Conservation (phyloP, 2,888 invertebrate genomes). For the Troides aeacus region DNA sequence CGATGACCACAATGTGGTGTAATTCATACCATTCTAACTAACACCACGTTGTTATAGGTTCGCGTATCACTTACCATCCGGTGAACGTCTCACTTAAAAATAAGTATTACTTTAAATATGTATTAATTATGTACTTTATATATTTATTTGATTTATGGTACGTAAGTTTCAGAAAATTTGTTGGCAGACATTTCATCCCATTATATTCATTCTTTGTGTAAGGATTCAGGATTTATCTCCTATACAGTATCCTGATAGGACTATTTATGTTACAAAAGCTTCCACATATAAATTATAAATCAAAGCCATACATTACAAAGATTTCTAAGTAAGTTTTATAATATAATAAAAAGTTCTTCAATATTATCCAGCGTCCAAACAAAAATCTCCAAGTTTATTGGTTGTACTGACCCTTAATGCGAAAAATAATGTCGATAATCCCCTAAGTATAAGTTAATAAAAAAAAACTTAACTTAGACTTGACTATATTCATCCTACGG, state of each 20-base stretch:
- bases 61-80: too few species aligned
- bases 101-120: neutral
- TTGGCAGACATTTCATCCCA: too few species aligned
- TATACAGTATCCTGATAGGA: neutral
- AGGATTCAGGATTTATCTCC: too few species aligned
- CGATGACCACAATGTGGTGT: too few species aligned
- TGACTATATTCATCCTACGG: neutral
- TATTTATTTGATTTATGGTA: too few species aligned
- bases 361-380: conserved; percentile 9
- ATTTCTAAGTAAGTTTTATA: conserved; percentile 10
- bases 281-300: neutral
- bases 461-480: neutral
- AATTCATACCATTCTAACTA: too few species aligned
- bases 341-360: conserved; percentile 24
- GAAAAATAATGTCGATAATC: conserved; percentile 1
- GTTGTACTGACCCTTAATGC: conserved; percentile 2
- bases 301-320: neutral
- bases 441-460: neutral
- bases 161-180: too few species aligned
- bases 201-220: too few species aligned
- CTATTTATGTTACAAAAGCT: neutral
- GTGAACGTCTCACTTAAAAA: too few species aligned
- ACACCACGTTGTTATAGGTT: too few species aligned
- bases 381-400: neutral
- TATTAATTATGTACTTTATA: too few species aligned